phyloP scores from a whole-genome alignment of 1,140 invertebrate genomes.

The Drosophila busckii region DNA sequence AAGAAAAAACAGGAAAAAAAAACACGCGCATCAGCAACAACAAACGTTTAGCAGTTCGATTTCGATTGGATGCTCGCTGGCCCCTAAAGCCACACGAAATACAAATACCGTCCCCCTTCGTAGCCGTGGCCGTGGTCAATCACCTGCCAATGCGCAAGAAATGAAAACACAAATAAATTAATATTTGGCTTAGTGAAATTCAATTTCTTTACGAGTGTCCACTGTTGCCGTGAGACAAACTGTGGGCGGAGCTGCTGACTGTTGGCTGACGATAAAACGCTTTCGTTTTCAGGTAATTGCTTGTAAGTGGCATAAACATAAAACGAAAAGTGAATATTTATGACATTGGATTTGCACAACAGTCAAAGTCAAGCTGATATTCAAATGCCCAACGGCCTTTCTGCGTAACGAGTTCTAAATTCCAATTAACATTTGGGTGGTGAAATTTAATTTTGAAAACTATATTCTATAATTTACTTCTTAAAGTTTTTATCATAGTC shows the following conservation, averaged over 20 bases:
- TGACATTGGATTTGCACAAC: constrained; percentile 15
- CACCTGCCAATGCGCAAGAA: constrained; percentile 61
- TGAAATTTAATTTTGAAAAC: no score
- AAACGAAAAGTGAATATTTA: constrained; percentile 54
- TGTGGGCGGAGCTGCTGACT: constrained; percentile 19
- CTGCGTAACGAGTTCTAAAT: no score
- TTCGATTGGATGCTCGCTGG: constrained; percentile 61
- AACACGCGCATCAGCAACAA: constrained; percentile 34
- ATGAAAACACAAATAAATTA: constrained; percentile 77
- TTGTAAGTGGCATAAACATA: constrained; percentile 70
- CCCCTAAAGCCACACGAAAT: constrained; percentile 36
- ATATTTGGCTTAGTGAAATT: constrained; percentile 77
- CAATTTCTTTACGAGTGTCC: constrained; percentile 65
- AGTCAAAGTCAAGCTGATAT: constrained; percentile 4
- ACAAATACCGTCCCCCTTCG: constrained; percentile 1
- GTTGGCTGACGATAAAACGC: constrained; percentile 66
- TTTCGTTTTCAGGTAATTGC: constrained; percentile 75
- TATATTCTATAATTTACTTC: no score
- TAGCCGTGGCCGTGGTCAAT: no score
- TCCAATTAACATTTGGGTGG: no score
- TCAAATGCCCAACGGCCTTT: constrained; percentile 30
- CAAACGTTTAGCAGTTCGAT: constrained; percentile 51
- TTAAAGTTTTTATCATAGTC: no score
- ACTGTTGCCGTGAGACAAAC: constrained; percentile 32
- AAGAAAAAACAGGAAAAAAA: constrained; percentile 3